A percentile compares a stretch with the other conserved stretches of the same genome.
Conservation (phyloP, 2,797 vertebrate genomes). For the Sternarchorhynchus goeldii region DNA sequence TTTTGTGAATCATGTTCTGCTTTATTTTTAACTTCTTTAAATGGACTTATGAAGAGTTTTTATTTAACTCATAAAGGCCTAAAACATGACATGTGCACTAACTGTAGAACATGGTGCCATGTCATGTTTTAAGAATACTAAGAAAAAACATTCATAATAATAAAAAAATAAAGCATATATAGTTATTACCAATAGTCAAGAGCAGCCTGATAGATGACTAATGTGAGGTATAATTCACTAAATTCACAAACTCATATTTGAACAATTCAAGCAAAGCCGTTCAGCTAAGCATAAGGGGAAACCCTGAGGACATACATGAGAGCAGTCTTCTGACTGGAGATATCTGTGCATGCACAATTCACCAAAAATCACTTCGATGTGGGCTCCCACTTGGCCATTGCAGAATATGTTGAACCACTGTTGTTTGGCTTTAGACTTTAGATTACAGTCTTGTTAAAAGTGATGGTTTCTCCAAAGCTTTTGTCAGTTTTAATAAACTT, state of each 20-base stretch:
- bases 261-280: background rate
- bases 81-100: constrained; percentile 34
- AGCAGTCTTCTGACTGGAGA: background rate
- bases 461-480: no score
- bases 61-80: constrained; percentile 62
- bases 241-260: constrained; percentile 11
- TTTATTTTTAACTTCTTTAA: background rate
- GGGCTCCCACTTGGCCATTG: background rate
- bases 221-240: constrained; percentile 7
- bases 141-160: constrained; percentile 22
- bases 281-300: background rate
- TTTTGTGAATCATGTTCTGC: background rate
- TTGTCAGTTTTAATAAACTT: no score
- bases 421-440: no score
- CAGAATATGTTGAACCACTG: no score
- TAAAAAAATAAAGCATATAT: constrained; percentile 36
- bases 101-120: no score
- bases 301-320: background rate
- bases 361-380: background rate
- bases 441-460: no score
- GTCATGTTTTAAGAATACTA: background rate
- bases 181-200: background rate
- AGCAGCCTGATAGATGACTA: background rate
- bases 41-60: constrained; percentile 54
- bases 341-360: background rate